Evolutionary conservation across 2,113 vertebrate genomes (phyloP).

Genomic region (Aleadryas rufinucha): DNA sequence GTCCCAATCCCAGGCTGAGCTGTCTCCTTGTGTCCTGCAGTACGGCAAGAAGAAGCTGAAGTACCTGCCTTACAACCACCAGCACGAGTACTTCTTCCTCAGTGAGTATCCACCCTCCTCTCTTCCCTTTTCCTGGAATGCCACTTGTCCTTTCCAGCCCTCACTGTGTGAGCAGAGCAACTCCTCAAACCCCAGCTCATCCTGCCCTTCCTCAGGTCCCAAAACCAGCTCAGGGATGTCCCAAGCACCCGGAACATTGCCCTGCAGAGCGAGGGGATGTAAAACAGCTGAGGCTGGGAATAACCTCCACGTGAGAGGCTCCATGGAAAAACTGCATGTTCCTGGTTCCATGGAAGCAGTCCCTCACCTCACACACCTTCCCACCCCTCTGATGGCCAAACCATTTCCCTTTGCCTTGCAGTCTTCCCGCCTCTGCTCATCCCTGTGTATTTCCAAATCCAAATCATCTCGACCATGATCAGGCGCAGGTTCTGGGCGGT

Average conservation of each 20-base stretch:
- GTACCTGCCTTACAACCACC: conserved; percentile 85
- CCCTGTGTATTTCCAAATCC: conserved; percentile 87
- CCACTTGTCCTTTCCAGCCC: background rate
- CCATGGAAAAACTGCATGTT: background rate
- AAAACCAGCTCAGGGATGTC: background rate
- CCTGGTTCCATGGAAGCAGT: background rate
- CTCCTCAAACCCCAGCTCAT: background rate
- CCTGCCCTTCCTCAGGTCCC: background rate
- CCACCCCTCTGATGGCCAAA: background rate
- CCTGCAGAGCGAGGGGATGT: background rate
- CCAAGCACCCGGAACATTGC: background rate
- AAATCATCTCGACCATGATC: conserved; percentile 86
- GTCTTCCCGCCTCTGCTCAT: conserved; percentile 90
- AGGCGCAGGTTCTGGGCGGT: conserved; percentile 85
- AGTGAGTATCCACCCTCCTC: conserved; percentile 71
- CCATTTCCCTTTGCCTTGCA: conserved; percentile 61
- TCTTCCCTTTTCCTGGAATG: background rate
- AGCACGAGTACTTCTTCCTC: conserved; percentile 94
- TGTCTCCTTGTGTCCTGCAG: conserved; percentile 66
- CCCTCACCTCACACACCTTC: background rate
- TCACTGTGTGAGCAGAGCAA: background rate
- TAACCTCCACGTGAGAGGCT: background rate
- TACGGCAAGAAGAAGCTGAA: conserved; percentile 93
- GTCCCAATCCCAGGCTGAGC: background rate
- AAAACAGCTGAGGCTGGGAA: background rate